Percentiles rank a stretch among this genome's conserved stretches.
phyloP scores from a whole-genome alignment of 2,797 vertebrate species.

The Periparus ater region DNA sequence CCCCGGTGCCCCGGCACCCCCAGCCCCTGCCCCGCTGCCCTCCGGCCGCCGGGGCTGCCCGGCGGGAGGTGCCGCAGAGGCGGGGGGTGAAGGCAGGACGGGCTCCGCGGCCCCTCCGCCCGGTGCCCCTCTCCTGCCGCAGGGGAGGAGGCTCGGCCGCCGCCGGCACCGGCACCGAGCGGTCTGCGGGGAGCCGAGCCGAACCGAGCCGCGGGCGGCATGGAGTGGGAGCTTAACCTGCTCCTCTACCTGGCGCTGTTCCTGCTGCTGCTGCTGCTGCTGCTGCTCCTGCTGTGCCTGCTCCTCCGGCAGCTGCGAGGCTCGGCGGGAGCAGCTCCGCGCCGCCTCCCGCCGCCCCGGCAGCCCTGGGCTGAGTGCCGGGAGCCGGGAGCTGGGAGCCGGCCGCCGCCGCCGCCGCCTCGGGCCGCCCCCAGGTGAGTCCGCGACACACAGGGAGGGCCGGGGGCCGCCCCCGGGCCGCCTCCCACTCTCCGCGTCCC shows the following conservation, averaged over 20 bases:
- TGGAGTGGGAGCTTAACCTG: slow-evolving; percentile 89
- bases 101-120: neutral
- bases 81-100: neutral
- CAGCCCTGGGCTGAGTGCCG: slow-evolving; percentile 78
- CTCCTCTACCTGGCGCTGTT: slow-evolving; percentile 87
- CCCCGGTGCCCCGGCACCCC: neutral
- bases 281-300: slow-evolving; percentile 86
- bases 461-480: neutral
- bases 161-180: neutral
- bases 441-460: neutral
- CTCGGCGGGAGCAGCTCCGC: slow-evolving; percentile 79
- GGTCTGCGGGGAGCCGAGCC: neutral
- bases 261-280: slow-evolving; percentile 79
- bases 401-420: neutral
- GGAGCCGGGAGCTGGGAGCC: slow-evolving; percentile 51
- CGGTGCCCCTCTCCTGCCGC: neutral
- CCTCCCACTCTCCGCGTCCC: neutral
- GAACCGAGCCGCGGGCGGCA: neutral
- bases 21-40: neutral
- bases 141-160: slow-evolving; percentile 15
- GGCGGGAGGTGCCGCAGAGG: neutral
- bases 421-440: slow-evolving; percentile 11
- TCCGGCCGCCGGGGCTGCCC: neutral
- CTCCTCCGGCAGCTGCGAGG: slow-evolving; percentile 89
- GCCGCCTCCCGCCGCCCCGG: slow-evolving; percentile 77